Evolutionary conservation across 2,797 vertebrate genomes (phyloP).

Genomic region (Enteromius unitaeniatus): DNA sequence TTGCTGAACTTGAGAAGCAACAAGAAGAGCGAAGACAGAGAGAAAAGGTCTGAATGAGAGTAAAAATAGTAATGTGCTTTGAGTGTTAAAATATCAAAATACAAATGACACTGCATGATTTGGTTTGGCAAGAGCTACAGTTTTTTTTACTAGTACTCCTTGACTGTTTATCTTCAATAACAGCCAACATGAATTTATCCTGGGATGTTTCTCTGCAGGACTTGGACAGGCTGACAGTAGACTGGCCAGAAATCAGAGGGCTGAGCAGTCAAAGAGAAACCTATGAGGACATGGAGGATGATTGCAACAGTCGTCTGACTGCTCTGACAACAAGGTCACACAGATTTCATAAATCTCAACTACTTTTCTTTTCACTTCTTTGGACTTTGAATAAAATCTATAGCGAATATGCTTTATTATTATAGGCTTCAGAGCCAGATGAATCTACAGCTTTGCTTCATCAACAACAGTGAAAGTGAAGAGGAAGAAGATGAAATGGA

Average conservation of each 20-base stretch:
- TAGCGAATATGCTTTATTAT: conserved; percentile 8
- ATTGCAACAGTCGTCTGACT: conserved; percentile 74
- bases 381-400: conserved; percentile 3
- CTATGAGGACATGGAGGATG: conserved; percentile 75
- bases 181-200: not conserved
- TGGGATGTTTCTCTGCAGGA: conserved; percentile 58
- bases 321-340: conserved; percentile 76
- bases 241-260: conserved; percentile 64
- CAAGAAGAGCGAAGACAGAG: conserved; percentile 77
- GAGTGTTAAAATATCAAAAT: conserved; percentile 34
- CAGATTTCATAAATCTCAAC: conserved; percentile 1
- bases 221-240: conserved; percentile 54
- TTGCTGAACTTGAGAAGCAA: conserved; percentile 82
- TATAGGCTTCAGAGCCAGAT: conserved; percentile 75
- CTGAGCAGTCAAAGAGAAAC: conserved; percentile 65
- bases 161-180: not conserved
- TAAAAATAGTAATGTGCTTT: conserved; percentile 28
- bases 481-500: conserved; percentile 71
- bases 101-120: not conserved
- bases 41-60: conserved; percentile 58
- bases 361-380: not conserved
- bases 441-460: conserved; percentile 82
- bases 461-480: conserved; percentile 83
- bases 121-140: conserved; percentile 39
- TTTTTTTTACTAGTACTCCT: not conserved